Evolutionary conservation across 2,113 vertebrate species (phyloP).

Genomic region (Setophaga kirtlandii): DNA sequence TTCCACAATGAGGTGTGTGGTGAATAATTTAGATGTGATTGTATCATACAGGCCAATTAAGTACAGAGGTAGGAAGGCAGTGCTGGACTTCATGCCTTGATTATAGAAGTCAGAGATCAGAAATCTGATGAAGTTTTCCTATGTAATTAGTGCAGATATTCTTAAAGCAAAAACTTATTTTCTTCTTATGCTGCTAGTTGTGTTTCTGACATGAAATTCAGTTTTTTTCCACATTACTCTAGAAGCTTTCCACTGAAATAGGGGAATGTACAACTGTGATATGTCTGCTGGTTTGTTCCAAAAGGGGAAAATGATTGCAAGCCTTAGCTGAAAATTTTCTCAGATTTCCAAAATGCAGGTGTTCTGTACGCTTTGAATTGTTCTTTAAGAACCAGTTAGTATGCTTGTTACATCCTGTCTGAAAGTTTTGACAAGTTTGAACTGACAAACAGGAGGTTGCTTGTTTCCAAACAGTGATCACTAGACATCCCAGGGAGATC

Average conservation of each 20-base stretch:
- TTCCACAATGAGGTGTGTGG: neutral
- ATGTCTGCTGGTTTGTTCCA: neutral
- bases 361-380: neutral
- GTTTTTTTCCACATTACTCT: neutral
- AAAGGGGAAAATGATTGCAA: neutral
- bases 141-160: neutral
- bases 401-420: neutral
- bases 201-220: neutral
- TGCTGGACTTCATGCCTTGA: neutral
- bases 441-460: neutral
- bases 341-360: neutral
- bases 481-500: conserved; percentile 9
- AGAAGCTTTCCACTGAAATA: neutral
- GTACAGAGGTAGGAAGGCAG: neutral
- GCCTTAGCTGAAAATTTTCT: neutral
- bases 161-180: neutral
- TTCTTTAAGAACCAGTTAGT: neutral
- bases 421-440: neutral
- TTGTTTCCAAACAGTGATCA: neutral
- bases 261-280: neutral
- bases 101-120: neutral
- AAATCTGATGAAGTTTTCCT: neutral
- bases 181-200: neutral
- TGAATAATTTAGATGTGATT: neutral
- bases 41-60: neutral